These are phyloP conservation scores for Melopsittacus undulatus DNA, from an alignment of 2,797 vertebrate species.

Conservation along the genomic window DNA sequence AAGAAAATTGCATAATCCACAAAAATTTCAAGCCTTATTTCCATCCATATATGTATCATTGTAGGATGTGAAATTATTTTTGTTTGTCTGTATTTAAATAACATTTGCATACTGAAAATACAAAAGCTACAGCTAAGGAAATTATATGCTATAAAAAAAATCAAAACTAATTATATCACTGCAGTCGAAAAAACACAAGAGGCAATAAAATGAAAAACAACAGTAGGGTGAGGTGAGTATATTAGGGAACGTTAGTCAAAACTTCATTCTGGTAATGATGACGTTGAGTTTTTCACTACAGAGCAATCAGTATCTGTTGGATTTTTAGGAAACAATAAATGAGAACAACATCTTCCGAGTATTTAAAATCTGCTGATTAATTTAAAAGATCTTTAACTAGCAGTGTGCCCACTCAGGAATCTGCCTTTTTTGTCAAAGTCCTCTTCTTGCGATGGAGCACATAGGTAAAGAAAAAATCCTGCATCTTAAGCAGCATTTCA, in stretches of 20 bases:
- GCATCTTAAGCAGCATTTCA: not conserved
- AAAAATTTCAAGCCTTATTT: not conserved
- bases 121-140: not conserved
- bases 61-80: not conserved
- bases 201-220: not conserved
- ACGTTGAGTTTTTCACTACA: not conserved
- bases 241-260: not conserved
- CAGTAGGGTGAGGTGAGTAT: not conserved
- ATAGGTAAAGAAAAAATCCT: not conserved
- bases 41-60: not conserved
- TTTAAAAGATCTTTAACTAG: not conserved
- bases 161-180: not conserved
- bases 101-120: not conserved
- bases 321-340: not conserved
- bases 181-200: not conserved
- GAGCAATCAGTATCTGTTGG: not conserved
- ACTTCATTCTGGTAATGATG: not conserved
- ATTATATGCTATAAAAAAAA: not conserved
- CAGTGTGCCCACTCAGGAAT: not conserved
- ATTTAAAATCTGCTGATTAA: not conserved
- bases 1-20: not conserved
- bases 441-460: not conserved
- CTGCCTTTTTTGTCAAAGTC: not conserved
- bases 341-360: not conserved
- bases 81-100: not conserved